phyloP scores from a whole-genome alignment of 2,797 vertebrate species.

The Setipinna tenuifilis region DNA sequence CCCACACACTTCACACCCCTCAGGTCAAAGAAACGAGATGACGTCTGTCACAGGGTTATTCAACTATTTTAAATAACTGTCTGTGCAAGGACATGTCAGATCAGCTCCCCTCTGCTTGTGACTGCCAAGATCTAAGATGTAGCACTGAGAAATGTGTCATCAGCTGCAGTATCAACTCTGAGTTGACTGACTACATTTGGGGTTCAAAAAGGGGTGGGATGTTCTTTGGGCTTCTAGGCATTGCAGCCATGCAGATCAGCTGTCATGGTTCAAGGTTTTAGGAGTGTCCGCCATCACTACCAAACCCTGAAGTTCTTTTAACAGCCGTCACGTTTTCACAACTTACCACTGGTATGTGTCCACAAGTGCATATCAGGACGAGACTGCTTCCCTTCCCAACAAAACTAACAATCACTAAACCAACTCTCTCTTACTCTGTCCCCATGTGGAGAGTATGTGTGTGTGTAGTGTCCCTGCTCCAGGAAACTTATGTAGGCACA shows the following conservation, averaged over 20 bases:
- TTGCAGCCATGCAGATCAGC: not conserved
- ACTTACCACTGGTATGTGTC: too few species aligned
- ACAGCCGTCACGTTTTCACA: too few species aligned
- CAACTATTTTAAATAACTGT: not conserved
- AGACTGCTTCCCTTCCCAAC: too few species aligned
- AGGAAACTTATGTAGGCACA: too few species aligned
- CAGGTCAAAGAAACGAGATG: not conserved
- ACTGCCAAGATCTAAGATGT: not conserved
- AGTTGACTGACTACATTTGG: not conserved
- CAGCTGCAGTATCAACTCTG: not conserved
- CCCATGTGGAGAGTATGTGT: too few species aligned
- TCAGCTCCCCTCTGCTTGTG: not conserved
- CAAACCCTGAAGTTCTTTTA: too few species aligned
- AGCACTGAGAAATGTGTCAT: not conserved
- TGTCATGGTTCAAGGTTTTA: not conserved
- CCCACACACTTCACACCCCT: not conserved
- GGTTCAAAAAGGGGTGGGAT: too few species aligned
- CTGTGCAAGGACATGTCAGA: not conserved
- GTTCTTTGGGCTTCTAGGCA: not conserved
- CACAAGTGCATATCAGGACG: too few species aligned
- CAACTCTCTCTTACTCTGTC: too few species aligned
- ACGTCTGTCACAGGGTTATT: not conserved
- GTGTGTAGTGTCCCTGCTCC: too few species aligned
- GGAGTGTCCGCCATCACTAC: not conserved
- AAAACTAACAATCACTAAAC: too few species aligned